phyloP scores from a whole-genome alignment of 2,888 invertebrate genomes.

The Epinotia demarniana region DNA sequence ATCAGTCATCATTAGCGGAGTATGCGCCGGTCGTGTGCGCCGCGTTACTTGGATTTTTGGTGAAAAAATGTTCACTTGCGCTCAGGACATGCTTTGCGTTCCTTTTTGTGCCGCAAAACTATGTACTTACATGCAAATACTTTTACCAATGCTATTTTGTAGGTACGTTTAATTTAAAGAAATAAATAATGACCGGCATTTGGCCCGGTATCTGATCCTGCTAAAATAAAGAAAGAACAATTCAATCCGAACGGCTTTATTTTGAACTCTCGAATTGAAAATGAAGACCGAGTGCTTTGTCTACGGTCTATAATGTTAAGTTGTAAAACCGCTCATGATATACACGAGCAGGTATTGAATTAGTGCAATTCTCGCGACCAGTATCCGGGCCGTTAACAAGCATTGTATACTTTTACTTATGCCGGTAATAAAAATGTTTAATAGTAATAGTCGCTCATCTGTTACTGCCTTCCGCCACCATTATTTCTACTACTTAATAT shows the following conservation, averaged over 20 bases:
- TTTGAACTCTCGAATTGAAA: neutral
- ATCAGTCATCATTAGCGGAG: slow-evolving; percentile 26
- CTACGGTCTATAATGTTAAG: neutral
- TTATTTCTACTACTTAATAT: slow-evolving; percentile 19
- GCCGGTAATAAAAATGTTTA: slow-evolving; percentile 25
- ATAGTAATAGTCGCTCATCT: slow-evolving; percentile 21
- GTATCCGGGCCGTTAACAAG: slow-evolving; percentile 2
- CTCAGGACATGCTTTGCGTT: slow-evolving; percentile 23
- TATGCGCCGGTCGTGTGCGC: slow-evolving; percentile 36
- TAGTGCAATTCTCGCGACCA: slow-evolving; percentile 21
- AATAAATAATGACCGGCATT: neutral
- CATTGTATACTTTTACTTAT: slow-evolving; percentile 13
- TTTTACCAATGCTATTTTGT: slow-evolving; percentile 6
- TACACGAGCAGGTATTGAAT: slow-evolving; percentile 20
- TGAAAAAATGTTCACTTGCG: slow-evolving; percentile 30
- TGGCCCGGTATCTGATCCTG: neutral
- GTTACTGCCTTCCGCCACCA: slow-evolving; percentile 25
- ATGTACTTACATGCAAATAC: slow-evolving; percentile 10
- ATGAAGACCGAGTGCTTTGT: neutral
- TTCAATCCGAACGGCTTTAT: neutral
- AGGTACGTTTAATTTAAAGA: neutral
- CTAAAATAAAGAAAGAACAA: neutral
- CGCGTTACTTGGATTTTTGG: slow-evolving; percentile 26
- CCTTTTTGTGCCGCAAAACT: slow-evolving; percentile 28
- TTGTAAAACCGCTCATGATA: slow-evolving; percentile 12